phyloP scores from a whole-genome alignment of 2,797 vertebrate genomes.

The Taeniopygia guttata region DNA sequence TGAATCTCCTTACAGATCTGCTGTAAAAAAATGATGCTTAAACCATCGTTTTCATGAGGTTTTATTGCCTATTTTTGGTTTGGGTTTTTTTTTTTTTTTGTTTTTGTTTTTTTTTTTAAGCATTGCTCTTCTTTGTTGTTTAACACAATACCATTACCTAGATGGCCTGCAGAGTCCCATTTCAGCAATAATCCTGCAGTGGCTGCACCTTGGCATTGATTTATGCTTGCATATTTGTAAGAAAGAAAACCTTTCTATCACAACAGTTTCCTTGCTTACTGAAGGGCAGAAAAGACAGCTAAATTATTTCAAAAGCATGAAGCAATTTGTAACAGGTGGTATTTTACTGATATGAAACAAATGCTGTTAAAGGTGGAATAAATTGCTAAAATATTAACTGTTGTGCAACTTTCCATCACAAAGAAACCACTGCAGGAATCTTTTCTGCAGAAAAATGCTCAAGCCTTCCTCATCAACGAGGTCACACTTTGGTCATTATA shows the following conservation, averaged over 20 bases:
- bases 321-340: conserved; percentile 26
- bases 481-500: neutral
- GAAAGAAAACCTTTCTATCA: neutral
- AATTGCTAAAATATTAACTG: neutral
- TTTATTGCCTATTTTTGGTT: neutral
- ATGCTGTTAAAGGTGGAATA: neutral
- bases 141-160: neutral
- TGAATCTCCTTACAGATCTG: neutral
- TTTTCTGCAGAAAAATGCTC: neutral
- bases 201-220: conserved; percentile 38
- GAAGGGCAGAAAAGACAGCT: neutral
- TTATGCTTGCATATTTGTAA: conserved; percentile 28
- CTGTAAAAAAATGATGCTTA: neutral
- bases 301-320: conserved; percentile 25
- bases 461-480: neutral
- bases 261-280: conserved; percentile 3
- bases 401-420: neutral
- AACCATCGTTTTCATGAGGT: neutral
- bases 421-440: neutral
- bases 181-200: conserved; percentile 10
- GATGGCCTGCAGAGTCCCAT: neutral
- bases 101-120: neutral
- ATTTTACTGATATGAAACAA: conserved; percentile 2
- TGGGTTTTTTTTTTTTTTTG: no score
- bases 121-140: neutral